phyloP scores from a whole-genome alignment of 2,113 vertebrate genomes.

The Azemiops feae region DNA sequence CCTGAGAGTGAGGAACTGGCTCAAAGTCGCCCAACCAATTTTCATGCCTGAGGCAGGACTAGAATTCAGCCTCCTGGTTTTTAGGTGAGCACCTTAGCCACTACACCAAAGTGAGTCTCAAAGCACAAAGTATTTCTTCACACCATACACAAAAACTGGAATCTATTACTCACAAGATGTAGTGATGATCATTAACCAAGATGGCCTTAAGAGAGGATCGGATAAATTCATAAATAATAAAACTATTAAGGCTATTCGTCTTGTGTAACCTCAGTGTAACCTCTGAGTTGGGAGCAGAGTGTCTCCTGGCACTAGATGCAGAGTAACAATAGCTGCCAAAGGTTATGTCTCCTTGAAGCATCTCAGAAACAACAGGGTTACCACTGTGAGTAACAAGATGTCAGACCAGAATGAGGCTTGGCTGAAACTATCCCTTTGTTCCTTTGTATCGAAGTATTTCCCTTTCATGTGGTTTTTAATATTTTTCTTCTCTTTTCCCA shows the following conservation, averaged over 20 bases:
- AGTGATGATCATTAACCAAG: background rate
- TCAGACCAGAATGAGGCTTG: background rate
- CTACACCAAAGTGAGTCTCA: background rate
- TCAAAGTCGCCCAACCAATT: no score
- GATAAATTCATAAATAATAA: background rate
- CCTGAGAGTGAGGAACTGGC: no score
- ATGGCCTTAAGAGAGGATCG: background rate
- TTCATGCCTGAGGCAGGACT: no score
- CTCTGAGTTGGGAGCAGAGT: background rate
- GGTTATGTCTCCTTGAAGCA: background rate
- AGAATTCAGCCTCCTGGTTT: background rate
- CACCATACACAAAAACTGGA: background rate
- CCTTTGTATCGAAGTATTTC: background rate
- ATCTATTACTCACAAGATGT: background rate
- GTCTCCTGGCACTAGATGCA: background rate
- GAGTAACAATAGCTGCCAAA: background rate
- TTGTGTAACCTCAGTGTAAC: background rate
- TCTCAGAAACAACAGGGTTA: background rate
- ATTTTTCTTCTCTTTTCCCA: background rate
- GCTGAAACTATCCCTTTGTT: background rate
- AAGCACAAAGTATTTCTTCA: background rate
- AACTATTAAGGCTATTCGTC: background rate
- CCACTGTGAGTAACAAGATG: background rate
- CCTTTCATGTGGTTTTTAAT: background rate
- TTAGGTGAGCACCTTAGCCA: background rate